These are phyloP conservation scores for Papilio dardanus DNA, from an alignment of 1,140 invertebrate genomes.

Conservation along the genomic window DNA sequence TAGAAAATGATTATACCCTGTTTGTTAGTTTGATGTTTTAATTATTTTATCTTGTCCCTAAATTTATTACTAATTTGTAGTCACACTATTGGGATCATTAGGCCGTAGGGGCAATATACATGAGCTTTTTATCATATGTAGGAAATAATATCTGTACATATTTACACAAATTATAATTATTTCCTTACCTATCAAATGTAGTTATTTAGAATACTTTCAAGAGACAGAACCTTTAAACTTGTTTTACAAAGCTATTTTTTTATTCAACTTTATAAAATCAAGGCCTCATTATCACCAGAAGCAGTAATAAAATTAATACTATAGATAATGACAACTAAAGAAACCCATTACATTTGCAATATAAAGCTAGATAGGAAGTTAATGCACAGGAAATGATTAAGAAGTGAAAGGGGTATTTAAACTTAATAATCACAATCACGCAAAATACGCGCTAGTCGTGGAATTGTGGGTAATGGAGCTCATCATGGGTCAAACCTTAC, in stretches of 20 bases:
- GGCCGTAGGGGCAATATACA: neutral
- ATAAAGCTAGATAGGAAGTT: neutral
- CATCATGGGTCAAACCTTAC: too few relatives aligned
- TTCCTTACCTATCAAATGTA: too few relatives aligned
- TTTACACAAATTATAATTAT: too few relatives aligned
- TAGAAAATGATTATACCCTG: too few relatives aligned
- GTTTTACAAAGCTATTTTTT: too few relatives aligned
- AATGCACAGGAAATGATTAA: neutral
- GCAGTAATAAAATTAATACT: neutral
- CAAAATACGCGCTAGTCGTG: too few relatives aligned
- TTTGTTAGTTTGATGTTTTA: neutral
- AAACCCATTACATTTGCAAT: neutral
- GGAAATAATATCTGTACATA: too few relatives aligned
- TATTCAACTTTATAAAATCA: too few relatives aligned
- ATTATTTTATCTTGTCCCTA: neutral
- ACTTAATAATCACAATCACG: too few relatives aligned
- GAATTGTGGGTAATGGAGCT: too few relatives aligned
- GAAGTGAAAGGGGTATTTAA: neutral
- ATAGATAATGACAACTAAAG: neutral
- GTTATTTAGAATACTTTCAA: too few relatives aligned
- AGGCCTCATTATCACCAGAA: neutral
- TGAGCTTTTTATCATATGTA: neutral
- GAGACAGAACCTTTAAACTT: neutral
- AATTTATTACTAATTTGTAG: neutral
- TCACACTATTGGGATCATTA: neutral